phyloP scores from a whole-genome alignment of 2,888 invertebrate genomes.

The Autographa gamma region DNA sequence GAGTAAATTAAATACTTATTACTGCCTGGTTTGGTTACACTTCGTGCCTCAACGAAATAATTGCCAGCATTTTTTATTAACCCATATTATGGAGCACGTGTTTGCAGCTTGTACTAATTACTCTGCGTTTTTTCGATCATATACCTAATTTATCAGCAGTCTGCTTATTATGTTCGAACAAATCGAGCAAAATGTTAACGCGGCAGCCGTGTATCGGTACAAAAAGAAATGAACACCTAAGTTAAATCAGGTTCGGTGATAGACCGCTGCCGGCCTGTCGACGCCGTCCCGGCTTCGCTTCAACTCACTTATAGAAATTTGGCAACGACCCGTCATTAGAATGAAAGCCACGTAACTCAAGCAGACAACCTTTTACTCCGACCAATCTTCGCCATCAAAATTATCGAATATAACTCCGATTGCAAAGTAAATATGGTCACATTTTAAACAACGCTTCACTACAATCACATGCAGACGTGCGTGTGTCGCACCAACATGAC shows the following conservation, averaged over 20 bases:
- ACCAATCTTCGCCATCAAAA: no score
- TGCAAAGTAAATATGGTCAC: background rate
- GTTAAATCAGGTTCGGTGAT: slow-evolving; percentile 2
- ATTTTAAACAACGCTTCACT: background rate
- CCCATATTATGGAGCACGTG: background rate
- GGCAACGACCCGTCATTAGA: background rate
- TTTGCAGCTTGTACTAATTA: background rate
- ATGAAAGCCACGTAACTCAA: background rate
- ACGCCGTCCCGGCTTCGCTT: background rate
- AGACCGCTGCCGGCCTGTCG: background rate
- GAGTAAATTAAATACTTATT: slow-evolving; percentile 1
- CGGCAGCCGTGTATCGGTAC: background rate
- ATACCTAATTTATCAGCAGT: background rate
- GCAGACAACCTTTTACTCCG: background rate
- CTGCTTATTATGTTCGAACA: background rate
- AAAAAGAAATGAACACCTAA: background rate
- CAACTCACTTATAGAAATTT: background rate
- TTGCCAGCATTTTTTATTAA: background rate
- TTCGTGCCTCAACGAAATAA: background rate
- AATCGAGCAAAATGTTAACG: background rate
- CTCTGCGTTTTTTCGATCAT: background rate
- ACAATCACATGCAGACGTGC: background rate
- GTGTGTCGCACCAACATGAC: background rate
- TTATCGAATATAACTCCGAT: background rate
- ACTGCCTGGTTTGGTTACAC: background rate